These are phyloP conservation scores for Echinops telfairi DNA, from an alignment of 2,113 vertebrate species.

Conservation along the genomic window DNA sequence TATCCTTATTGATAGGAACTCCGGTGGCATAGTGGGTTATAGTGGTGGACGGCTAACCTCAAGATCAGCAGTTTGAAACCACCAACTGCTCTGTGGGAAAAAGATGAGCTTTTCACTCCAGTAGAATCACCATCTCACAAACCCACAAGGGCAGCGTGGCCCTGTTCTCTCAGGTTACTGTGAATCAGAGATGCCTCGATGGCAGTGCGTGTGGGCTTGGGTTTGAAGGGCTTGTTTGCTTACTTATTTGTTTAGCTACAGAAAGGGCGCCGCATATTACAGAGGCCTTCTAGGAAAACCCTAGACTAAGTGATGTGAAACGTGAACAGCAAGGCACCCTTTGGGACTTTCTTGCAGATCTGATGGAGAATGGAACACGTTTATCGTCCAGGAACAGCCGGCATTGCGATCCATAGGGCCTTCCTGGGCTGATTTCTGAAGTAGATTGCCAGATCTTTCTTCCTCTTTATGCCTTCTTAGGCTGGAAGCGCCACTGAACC, in stretches of 20 bases:
- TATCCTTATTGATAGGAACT: too few species aligned
- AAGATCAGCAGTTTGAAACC: too few species aligned
- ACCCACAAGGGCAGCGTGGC: too few species aligned
- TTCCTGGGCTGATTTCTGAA: neutral
- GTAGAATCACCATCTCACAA: too few species aligned
- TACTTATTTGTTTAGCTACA: neutral
- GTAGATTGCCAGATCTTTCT: neutral
- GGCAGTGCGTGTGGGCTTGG: too few species aligned
- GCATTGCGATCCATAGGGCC: neutral
- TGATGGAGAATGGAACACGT: neutral
- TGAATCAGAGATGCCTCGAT: too few species aligned
- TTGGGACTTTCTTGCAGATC: neutral
- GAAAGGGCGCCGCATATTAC: neutral
- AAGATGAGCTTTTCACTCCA: too few species aligned
- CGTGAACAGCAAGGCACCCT: neutral
- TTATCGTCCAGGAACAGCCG: neutral
- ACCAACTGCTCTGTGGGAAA: too few species aligned
- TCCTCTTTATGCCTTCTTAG: neutral
- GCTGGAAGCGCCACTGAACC: neutral
- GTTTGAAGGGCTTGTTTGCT: too few species aligned
- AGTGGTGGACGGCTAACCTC: too few species aligned
- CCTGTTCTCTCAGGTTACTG: too few species aligned
- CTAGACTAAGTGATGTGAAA: neutral
- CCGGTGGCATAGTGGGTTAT: too few species aligned
- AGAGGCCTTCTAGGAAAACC: neutral